Conservation (phyloP, 1,140 invertebrate species). For the Monomorium pharaonis region DNA sequence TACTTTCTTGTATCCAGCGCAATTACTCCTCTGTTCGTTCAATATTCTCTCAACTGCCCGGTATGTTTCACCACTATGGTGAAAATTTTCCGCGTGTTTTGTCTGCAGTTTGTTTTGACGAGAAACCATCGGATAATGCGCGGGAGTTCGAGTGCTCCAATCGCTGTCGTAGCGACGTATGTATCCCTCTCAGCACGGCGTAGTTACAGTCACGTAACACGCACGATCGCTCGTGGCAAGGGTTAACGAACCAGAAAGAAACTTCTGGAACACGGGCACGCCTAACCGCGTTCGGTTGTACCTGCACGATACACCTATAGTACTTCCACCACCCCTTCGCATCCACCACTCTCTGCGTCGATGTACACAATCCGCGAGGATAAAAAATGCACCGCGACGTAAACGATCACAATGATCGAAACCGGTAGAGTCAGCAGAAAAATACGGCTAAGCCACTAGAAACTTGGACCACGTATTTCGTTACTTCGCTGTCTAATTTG, state of each 20-base stretch:
- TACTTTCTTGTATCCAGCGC: no score
- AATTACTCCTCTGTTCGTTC: neutral
- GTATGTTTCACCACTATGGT: neutral
- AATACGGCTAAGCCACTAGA: slow-evolving; percentile 35
- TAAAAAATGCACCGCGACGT: slow-evolving; percentile 28
- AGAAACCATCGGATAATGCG: neutral
- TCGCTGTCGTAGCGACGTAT: slow-evolving; percentile 18
- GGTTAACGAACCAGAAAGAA: slow-evolving; percentile 54
- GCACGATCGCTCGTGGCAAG: slow-evolving; percentile 44
- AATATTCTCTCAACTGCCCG: neutral
- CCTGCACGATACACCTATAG: slow-evolving; percentile 36
- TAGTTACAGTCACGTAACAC: slow-evolving; percentile 45
- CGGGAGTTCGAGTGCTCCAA: slow-evolving; percentile 2
- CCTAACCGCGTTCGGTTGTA: slow-evolving; percentile 37
- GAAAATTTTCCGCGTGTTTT: neutral
- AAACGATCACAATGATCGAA: neutral
- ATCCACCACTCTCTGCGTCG: neutral
- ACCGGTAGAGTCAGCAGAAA: neutral
- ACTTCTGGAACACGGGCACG: slow-evolving; percentile 51
- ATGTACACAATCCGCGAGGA: neutral
- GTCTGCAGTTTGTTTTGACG: neutral
- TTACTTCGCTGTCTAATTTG: slow-evolving; percentile 35
- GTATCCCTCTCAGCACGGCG: slow-evolving; percentile 19
- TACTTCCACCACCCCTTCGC: neutral
- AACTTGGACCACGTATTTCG: slow-evolving; percentile 37